A percentile compares a stretch with the other conserved stretches of the same genome.
Conservation (phyloP, 2,113 vertebrate species). For the Sisor rabdophorus region DNA sequence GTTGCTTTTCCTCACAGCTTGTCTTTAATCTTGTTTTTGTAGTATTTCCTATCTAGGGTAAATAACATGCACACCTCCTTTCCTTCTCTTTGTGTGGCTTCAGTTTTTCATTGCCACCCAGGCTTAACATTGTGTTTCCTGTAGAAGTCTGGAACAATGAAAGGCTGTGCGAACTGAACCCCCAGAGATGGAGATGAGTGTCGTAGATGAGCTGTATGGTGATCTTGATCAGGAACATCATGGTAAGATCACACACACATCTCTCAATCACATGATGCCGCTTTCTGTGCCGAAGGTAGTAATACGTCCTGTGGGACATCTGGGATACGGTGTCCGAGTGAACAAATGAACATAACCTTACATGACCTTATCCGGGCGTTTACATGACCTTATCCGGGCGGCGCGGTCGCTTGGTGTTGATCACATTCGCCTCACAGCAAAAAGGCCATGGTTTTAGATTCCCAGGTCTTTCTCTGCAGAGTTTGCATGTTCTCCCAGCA, state of each 20-base stretch:
- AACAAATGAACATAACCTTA: too few species aligned
- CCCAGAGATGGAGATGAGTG: slow-evolving; percentile 36
- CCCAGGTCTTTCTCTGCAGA: too few species aligned
- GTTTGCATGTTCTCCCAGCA: too few species aligned
- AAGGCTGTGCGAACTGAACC: neutral
- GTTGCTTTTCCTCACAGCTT: neutral
- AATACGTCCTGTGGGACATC: too few species aligned
- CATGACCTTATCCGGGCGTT: too few species aligned
- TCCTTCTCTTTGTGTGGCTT: neutral
- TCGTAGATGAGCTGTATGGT: slow-evolving; percentile 42
- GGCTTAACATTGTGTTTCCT: neutral
- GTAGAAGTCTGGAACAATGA: slow-evolving; percentile 15
- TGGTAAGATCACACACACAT: slow-evolving; percentile 25
- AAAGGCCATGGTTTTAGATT: too few species aligned
- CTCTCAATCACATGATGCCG: neutral
- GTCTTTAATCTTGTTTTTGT: neutral
- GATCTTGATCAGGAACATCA: slow-evolving; percentile 21
- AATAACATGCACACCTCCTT: neutral
- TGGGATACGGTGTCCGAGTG: too few species aligned
- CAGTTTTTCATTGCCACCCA: neutral
- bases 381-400: too few species aligned
- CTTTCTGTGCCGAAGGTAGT: too few species aligned
- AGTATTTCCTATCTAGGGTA: neutral
- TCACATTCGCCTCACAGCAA: too few species aligned
- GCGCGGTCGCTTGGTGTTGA: too few species aligned